Percentiles rank a stretch among this genome's conserved stretches.
Conservation (phyloP, 2,797 vertebrate species). For the Rachycentron canadum region DNA sequence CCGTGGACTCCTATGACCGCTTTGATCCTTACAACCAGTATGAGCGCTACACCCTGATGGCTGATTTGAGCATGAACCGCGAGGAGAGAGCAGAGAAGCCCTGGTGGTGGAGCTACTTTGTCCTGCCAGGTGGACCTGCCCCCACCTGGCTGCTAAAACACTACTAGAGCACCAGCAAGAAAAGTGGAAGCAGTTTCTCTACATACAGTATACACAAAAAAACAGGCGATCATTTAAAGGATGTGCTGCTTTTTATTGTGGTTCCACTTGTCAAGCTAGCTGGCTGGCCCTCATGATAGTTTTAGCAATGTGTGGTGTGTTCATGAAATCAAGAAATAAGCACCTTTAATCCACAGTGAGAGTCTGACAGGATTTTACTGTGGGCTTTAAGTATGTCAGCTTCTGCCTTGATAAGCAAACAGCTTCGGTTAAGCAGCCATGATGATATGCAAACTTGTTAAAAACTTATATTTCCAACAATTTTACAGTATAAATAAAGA, state of each 20-base stretch:
- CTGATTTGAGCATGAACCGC: slow-evolving; percentile 22
- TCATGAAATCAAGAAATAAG: slow-evolving; percentile 14
- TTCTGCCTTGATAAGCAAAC: slow-evolving; percentile 19
- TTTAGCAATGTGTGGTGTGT: slow-evolving; percentile 21
- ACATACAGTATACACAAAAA: slow-evolving; percentile 2
- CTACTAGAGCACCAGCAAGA: slow-evolving; percentile 60
- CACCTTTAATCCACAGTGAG: neutral
- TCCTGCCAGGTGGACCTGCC: slow-evolving; percentile 78
- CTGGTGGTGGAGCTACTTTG: slow-evolving; percentile 98
- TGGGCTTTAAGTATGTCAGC: neutral
- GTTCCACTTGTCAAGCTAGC: slow-evolving; percentile 19
- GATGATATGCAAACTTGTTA: neutral
- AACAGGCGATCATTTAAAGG: neutral
- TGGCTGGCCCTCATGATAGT: slow-evolving; percentile 42
- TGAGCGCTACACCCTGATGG: slow-evolving; percentile 76
- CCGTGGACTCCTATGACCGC: slow-evolving; percentile 69
- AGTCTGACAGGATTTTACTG: neutral
- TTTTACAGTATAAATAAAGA: slow-evolving; percentile 52
- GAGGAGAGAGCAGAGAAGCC: slow-evolving; percentile 87
- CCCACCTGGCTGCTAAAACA: slow-evolving; percentile 93
- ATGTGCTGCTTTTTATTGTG: slow-evolving; percentile 26
- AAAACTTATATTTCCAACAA: slow-evolving; percentile 28
- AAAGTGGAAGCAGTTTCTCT: neutral
- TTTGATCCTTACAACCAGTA: slow-evolving; percentile 87
- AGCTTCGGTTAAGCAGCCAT: slow-evolving; percentile 16